Percentiles rank a stretch among this genome's conserved stretches.
These are phyloP conservation scores for Papilio demoleus DNA, from an alignment of 2,888 invertebrate genomes.

Conservation along the genomic window DNA sequence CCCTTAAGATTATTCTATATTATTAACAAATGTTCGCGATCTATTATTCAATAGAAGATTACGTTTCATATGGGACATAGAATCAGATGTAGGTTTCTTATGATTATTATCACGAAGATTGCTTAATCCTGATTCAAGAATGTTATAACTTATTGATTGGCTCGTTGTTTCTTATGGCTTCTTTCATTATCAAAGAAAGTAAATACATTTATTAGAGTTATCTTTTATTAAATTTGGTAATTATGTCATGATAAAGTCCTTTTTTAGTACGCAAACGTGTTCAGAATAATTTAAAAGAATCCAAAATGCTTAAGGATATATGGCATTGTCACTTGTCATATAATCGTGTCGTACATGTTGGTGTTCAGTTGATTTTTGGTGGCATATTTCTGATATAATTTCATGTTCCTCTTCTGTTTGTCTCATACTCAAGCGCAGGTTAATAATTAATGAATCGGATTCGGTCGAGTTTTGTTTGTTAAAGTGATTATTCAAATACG, in stretches of 20 bases:
- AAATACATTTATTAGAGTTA: no score
- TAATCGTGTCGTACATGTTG: neutral
- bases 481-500: constrained; percentile 83
- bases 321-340: no score
- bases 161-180: neutral
- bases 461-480: constrained; percentile 79
- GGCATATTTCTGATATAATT: constrained; percentile 39
- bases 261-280: no score
- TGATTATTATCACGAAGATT: neutral
- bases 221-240: no score
- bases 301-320: no score
- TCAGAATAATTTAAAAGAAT: no score
- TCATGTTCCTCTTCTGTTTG: constrained; percentile 54
- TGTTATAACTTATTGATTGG: constrained; percentile 2
- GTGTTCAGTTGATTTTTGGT: constrained; percentile 15
- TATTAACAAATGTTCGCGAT: constrained; percentile 32
- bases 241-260: no score
- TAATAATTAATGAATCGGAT: constrained; percentile 81
- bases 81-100: constrained; percentile 16
- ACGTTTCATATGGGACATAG: constrained; percentile 25
- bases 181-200: neutral
- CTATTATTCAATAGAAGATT: constrained; percentile 38
- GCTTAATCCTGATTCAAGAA: neutral
- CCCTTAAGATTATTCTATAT: constrained; percentile 40
- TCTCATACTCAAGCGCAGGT: constrained; percentile 71